A percentile compares a stretch with the other conserved stretches of the same genome.
Conservation (phyloP, 1,140 invertebrate species). For the Neotoxoptera formosana region DNA sequence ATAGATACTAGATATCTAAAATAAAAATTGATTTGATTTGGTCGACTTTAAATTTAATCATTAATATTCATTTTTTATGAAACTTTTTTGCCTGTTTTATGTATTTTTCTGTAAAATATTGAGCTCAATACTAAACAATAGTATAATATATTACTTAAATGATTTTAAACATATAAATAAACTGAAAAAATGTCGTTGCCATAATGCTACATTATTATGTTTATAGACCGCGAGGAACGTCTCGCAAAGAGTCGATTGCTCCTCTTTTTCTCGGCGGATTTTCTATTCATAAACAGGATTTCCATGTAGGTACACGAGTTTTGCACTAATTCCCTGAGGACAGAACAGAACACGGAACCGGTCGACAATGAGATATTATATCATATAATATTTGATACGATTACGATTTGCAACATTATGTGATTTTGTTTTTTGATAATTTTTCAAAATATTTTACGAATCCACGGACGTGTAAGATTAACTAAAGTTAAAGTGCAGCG, state of each 20-base stretch:
- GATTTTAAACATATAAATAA: not conserved
- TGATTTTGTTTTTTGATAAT: not conserved
- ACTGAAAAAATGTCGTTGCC: not conserved
- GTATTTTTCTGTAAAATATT: no score
- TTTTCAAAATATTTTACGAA: not conserved
- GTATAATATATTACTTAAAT: no score
- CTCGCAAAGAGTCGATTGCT: not conserved
- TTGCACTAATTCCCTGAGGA: not conserved
- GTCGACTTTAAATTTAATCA: no score
- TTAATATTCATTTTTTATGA: no score
- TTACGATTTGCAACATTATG: not conserved
- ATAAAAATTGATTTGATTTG: no score
- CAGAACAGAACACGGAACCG: not conserved
- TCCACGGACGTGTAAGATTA: no score
- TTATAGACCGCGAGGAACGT: not conserved
- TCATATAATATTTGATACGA: not conserved
- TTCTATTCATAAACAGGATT: not conserved
- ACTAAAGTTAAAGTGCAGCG: no score
- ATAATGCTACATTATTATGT: not conserved
- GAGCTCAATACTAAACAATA: no score
- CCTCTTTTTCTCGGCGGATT: not conserved
- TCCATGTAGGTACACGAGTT: not conserved
- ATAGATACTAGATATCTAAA: no score
- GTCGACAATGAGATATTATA: not conserved
- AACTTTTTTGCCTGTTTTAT: no score